phyloP scores from a whole-genome alignment of 2,113 vertebrate species.

The Psilopogon haemacephalus region DNA sequence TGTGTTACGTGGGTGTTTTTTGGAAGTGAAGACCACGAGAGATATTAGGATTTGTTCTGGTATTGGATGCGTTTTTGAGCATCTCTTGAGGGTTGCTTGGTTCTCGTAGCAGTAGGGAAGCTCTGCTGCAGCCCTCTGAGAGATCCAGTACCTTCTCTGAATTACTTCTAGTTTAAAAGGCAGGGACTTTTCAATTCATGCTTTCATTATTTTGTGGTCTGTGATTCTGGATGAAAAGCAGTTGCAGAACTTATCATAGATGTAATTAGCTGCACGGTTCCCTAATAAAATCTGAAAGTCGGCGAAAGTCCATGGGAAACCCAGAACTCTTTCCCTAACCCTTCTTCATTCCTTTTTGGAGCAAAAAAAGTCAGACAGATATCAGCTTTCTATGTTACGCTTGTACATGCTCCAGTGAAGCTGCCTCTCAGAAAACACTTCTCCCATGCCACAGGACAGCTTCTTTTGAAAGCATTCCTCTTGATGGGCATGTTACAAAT shows the following conservation, averaged over 20 bases:
- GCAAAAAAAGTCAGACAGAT: neutral
- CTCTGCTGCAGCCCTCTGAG: neutral
- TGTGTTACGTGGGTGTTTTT: fast-evolving
- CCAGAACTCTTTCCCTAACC: neutral
- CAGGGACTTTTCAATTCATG: neutral
- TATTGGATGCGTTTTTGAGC: neutral
- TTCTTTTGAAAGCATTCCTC: neutral
- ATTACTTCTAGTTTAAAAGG: neutral
- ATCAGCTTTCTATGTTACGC: neutral
- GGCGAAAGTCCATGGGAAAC: neutral
- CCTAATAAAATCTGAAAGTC: constrained; percentile 24
- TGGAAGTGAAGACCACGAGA: neutral
- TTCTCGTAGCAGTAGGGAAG: neutral
- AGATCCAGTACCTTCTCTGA: neutral
- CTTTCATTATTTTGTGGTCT: constrained; percentile 27
- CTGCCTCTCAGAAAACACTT: constrained; percentile 10
- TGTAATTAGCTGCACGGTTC: constrained; percentile 10
- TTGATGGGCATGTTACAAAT: neutral
- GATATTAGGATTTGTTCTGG: neutral
- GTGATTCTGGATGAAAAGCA: constrained; percentile 31
- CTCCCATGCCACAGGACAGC: neutral
- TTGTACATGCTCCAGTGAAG: neutral
- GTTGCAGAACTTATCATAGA: neutral
- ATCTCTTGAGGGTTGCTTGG: fast-evolving
- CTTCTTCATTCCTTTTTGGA: neutral